phyloP scores from a whole-genome alignment of 2,113 vertebrate genomes.

The Hirundichthys speculiger region DNA sequence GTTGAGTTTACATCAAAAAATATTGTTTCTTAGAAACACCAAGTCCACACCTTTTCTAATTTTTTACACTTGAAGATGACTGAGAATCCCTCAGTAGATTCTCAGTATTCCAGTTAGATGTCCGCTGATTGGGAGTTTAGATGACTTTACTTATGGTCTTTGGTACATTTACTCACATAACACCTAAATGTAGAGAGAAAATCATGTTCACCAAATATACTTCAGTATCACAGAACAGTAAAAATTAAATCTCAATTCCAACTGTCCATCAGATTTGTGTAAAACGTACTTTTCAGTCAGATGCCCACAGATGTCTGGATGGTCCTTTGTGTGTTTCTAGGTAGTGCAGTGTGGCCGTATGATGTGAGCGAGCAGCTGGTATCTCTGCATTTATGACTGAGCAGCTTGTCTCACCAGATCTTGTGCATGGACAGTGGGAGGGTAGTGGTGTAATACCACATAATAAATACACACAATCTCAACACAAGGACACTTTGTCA shows the following conservation, averaged over 20 bases:
- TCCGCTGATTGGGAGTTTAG: slow-evolving; percentile 72
- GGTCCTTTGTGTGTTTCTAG: slow-evolving; percentile 4
- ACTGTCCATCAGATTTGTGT: too few relatives aligned
- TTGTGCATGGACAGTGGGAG: slow-evolving; percentile 63
- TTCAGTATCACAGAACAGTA: too few relatives aligned
- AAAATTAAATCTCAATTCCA: too few relatives aligned
- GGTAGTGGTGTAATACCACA: slow-evolving; percentile 56
- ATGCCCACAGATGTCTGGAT: neutral
- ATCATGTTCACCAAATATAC: too few relatives aligned
- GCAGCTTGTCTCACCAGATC: slow-evolving; percentile 50
- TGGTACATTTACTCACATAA: neutral
- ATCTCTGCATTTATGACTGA: slow-evolving; percentile 51
- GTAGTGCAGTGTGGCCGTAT: neutral
- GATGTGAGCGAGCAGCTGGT: slow-evolving; percentile 19
- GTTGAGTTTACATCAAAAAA: neutral
- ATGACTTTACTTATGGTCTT: slow-evolving; percentile 59
- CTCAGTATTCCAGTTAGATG: slow-evolving; percentile 66
- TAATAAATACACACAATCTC: slow-evolving; percentile 46
- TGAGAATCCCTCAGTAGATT: slow-evolving; percentile 65
- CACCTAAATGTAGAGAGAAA: neutral
- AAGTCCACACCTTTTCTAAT: neutral
- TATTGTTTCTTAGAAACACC: neutral
- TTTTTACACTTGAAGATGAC: neutral
- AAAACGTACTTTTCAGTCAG: slow-evolving; percentile 45
- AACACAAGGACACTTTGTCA: slow-evolving; percentile 67